phyloP scores from a whole-genome alignment of 2,113 vertebrate genomes.

The Phoxinus phoxinus region DNA sequence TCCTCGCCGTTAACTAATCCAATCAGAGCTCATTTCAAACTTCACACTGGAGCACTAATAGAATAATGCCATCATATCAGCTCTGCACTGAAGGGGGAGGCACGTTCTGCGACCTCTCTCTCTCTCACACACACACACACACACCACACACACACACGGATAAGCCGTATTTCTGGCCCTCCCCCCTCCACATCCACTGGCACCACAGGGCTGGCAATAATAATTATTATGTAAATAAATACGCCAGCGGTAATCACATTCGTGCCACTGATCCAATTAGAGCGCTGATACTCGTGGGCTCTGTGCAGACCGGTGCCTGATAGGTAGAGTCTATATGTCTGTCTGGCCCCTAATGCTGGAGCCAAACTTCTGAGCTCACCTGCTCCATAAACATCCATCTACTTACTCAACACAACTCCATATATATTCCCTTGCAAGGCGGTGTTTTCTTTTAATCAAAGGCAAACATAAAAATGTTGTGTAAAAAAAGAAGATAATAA shows the following conservation, averaged over 20 bases:
- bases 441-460: not conserved
- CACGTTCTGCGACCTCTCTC: conserved; percentile 45
- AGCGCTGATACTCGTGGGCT: conserved; percentile 73
- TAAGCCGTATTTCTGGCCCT: conserved; percentile 54
- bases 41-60: conserved; percentile 68
- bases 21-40: conserved; percentile 67
- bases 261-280: conserved; percentile 82
- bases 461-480: not conserved
- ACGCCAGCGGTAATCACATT: conserved; percentile 83
- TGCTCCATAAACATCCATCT: conserved; percentile 47
- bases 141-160: conserved; percentile 32
- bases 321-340: conserved; percentile 75
- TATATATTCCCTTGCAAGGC: not conserved
- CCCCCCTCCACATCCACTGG: conserved; percentile 46
- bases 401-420: conserved; percentile 31
- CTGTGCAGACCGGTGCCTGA: conserved; percentile 72
- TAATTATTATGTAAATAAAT: conserved; percentile 89
- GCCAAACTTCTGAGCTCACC: conserved; percentile 57
- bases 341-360: conserved; percentile 57
- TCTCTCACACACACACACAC: conserved; percentile 25
- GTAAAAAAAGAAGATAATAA: not conserved
- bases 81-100: conserved; percentile 54
- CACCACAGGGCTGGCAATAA: conserved; percentile 75
- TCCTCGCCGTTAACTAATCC: conserved; percentile 66
- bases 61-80: conserved; percentile 64